These are phyloP conservation scores for Sebastes fasciatus DNA, from an alignment of 2,113 vertebrate species.

Conservation along the genomic window DNA sequence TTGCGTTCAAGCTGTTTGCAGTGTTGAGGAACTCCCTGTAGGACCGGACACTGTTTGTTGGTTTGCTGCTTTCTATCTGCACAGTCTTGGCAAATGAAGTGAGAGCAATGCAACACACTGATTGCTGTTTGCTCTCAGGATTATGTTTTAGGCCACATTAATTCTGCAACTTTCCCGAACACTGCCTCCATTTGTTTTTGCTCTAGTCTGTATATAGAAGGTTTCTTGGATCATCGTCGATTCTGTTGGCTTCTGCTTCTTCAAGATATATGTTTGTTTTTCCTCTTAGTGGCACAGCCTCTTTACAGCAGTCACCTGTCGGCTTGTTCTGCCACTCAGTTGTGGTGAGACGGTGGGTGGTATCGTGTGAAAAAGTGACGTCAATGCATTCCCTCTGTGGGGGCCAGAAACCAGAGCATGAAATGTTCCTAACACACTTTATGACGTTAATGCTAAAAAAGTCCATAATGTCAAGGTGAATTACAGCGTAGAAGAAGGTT, in stretches of 20 bases:
- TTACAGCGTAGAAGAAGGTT: background rate
- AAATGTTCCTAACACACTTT: background rate
- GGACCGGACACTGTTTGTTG: conserved; percentile 1
- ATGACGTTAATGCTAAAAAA: too few species aligned
- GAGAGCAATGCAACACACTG: background rate
- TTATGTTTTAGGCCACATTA: background rate
- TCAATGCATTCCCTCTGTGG: background rate
- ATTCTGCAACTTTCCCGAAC: conserved; percentile 8
- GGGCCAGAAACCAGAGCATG: background rate
- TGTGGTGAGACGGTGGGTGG: background rate
- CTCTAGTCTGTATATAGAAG: background rate
- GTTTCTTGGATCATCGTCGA: background rate
- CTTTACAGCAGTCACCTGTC: background rate
- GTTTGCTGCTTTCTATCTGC: background rate
- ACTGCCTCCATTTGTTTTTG: background rate
- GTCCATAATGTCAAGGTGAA: too few species aligned
- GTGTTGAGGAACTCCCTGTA: background rate
- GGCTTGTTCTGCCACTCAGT: background rate
- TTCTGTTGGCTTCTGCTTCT: background rate
- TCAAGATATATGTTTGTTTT: too few species aligned
- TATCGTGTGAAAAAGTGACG: background rate
- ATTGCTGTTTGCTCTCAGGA: background rate
- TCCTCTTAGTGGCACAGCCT: background rate
- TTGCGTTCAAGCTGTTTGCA: background rate
- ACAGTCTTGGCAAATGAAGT: conserved; percentile 19